Evolutionary conservation across 2,888 invertebrate species (phyloP), one percentile per base, ranked within the genome.

Genomic region (Hecatera dysodea): DNA sequence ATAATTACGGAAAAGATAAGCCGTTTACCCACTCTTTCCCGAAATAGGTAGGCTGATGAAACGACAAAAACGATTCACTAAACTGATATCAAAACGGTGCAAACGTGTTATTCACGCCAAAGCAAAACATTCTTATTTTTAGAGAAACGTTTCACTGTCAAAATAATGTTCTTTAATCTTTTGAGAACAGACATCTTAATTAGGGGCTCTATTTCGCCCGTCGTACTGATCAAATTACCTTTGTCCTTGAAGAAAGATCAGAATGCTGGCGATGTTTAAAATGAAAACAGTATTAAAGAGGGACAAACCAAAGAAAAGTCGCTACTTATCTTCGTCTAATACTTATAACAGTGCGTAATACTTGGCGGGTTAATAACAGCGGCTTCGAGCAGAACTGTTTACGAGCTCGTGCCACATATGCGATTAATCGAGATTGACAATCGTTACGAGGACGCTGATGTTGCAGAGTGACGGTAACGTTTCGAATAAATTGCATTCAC

Each of bases 361-460:
- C 39, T 59, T 65, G 48, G 24, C 36, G 27, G 44, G 27, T 36
- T 36, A 33, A 61, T 36, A 65, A 60, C 63, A 66, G 50, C 80
- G 52, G 72, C 53, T 42, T 53, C 42, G 36, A 39, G 19, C 64
- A 29, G 59, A 73, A 59, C 48, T 63, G 46, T 74, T 63, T 67
- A 73, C 57, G 66, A 72, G 78, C 44, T 39, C 62, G 63, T 63
- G 48, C 62, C 80, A 81, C 70, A 82, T 68, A 64, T 55, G 57
- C 60, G 67, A 72, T 68, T 75, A 82, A 81, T 80, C 66, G 77
- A 75, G 64, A 82, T 76, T 71, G 81, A 73, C 84, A 83, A 78
- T 75, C 84, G 73, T 72, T 78, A 69, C 48, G 69, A 70, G 82
- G 48, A 63, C 75, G 46, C 65, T 72, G 67, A 75, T 55, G 65